Evolutionary conservation across 2,888 invertebrate genomes (phyloP), one percentile per base, ranked within the genome.

Genomic region (Ochropleura leucogaster): DNA sequence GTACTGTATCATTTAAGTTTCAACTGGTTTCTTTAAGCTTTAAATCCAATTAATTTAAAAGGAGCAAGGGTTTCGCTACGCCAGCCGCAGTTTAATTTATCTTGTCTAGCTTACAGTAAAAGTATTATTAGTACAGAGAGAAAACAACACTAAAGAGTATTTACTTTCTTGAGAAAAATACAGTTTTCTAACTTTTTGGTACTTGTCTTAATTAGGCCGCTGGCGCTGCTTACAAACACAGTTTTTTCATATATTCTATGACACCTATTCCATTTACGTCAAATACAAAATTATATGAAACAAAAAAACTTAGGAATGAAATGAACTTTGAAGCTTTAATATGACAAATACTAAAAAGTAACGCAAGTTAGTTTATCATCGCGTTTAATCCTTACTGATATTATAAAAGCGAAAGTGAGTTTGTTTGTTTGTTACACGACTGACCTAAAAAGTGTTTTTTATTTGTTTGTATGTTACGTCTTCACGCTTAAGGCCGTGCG

Each of bases 31-130:
- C 40, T 62, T 7, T 30, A 20, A 64, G 44, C 18, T 71, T 57
- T 12, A 44, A 55, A 71, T 79, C 40, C 20, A 20, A 1, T 57
- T 8, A 51, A 46, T 63, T 79, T n/a, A 46, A 51, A 77, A 55
- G 53, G n/a, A 30, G 10, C 4, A 49, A 62, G 47, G 20, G 47
- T 3, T 8, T 18, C 7, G 46, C 10, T 3, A 7, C 57, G 8
- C 51, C 6, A 18, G 42, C 10, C 3, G 14, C 30, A 4, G 6
- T 62, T 71, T 20, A 79, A 57, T 79, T 51, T 42, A 49, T 63
- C n/a, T 63, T 57, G 40, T 77, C 14, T 14, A 18, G 71, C 63
- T 72, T 18, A 49, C 8, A 44, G 20, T 30, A 46, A 9, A 16
- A 42, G 14, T 30, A 20, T 3, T 51, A 8, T 30, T 46, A n/a